Evolutionary conservation across 2,888 invertebrate species (phyloP), one percentile per base, ranked within the genome.

Genomic region (Campopleginae sp.): DNA sequence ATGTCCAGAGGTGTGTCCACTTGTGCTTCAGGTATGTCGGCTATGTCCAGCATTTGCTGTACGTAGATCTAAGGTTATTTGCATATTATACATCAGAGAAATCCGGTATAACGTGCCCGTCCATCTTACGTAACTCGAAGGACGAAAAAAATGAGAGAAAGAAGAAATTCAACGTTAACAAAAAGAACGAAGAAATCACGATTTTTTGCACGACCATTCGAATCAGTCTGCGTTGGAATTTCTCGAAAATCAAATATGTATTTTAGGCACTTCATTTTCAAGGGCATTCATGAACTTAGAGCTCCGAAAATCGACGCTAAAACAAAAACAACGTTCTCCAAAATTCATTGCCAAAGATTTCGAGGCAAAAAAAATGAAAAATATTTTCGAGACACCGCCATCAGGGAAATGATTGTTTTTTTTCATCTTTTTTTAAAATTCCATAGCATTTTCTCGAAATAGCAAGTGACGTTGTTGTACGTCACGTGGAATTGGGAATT

Each of bases 21-120:
- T 33, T 12, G 58, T 27, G 58, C 27, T 58, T 58, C 58, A 58
- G 58, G 58, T 58, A 46, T 44, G 66, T 68, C 70, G 31, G 14
- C 46, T 48, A 31, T n/a, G 17, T 70, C 48, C n/a, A 70, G 8
- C 70, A 17, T 70, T 70, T 4, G 46, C 63, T 63, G 48, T 10
- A n/a, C 51, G 54, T 19, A 58, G 38, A 51, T 42, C 23, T 19
- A 27, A 14, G 66, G 72, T 58, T 19, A 82, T 82, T 82, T 74
- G 66, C 82, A 78, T 82, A 82, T 82, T 58, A 48, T 65, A 66
- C 78, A 72, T 82, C 66, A 77, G 71, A 82, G 82, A 82, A 77
- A 82, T 65, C 65, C 44, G 44, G 71, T 65, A 82, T 65, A 77
- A 77, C 38, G 51, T 54, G 58, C 42, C 44, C 27, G 66, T 76